Evolutionary conservation across 2,888 invertebrate species (phyloP).

Genomic region (Invenusta paracnida): DNA sequence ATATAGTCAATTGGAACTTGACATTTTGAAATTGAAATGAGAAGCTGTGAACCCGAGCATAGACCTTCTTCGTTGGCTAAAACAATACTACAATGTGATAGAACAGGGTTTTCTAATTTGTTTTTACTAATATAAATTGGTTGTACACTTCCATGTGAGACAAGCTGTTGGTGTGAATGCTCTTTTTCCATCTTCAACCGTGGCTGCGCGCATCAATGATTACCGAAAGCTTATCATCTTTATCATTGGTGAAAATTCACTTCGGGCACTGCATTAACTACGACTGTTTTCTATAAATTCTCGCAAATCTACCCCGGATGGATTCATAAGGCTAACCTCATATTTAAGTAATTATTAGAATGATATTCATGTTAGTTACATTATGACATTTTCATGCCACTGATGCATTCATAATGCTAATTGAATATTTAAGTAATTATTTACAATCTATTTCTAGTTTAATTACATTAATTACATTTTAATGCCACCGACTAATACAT

Average conservation of each 20-base stretch:
- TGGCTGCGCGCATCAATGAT: neutral
- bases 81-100: neutral
- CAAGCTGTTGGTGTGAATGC: neutral
- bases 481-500: too few species aligned
- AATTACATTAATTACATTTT: too few species aligned
- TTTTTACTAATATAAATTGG: neutral
- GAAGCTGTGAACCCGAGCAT: too few species aligned
- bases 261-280: neutral
- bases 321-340: neutral
- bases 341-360: neutral
- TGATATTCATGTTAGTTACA: neutral
- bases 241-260: constrained; percentile 4
- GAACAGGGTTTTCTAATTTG: neutral
- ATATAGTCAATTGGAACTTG: too few species aligned
- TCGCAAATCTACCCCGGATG: neutral
- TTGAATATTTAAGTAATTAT: too few species aligned
- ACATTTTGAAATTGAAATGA: neutral
- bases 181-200: neutral
- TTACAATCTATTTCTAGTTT: too few species aligned
- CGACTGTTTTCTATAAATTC: neutral
- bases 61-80: neutral
- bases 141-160: neutral
- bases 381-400: neutral
- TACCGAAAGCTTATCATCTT: constrained; percentile 15
- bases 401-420: too few species aligned